Evolutionary conservation across 2,797 vertebrate species (phyloP).

Genomic region (Enteromius argenteus): DNA sequence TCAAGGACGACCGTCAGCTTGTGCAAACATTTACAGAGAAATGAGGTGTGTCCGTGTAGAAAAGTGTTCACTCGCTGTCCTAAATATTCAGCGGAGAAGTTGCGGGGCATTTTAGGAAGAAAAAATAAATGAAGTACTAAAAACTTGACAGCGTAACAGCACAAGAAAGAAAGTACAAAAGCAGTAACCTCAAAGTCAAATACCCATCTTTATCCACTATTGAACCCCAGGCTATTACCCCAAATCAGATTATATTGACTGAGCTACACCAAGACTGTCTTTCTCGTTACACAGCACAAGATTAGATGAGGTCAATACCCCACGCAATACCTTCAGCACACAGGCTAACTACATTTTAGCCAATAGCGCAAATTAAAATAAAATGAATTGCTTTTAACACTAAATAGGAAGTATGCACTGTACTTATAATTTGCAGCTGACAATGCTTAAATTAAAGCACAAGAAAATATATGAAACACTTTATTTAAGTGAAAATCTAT

Average conservation of each 20-base stretch:
- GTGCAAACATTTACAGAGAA: background rate
- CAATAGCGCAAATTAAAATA: background rate
- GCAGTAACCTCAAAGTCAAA: slow-evolving; percentile 5
- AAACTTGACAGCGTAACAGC: background rate
- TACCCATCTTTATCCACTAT: background rate
- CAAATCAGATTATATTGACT: slow-evolving; percentile 19
- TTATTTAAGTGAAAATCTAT: background rate
- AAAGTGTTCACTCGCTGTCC: background rate
- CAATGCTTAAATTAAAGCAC: background rate
- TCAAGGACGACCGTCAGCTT: slow-evolving; percentile 40
- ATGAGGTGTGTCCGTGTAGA: background rate
- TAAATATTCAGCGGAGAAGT: background rate
- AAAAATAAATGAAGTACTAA: background rate
- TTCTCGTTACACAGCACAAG: background rate
- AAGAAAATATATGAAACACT: background rate
- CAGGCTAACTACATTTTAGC: background rate
- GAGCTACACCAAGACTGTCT: background rate
- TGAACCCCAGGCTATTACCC: slow-evolving; percentile 1
- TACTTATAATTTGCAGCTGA: background rate
- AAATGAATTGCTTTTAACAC: background rate
- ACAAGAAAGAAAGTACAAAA: background rate
- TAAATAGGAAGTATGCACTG: background rate
- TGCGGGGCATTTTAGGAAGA: background rate
- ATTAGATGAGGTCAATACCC: background rate
- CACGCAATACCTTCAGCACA: background rate